Base-by-base conservation (phyloP, 2,113 vertebrate genomes). In the Pardalotus punctatus region DNA sequence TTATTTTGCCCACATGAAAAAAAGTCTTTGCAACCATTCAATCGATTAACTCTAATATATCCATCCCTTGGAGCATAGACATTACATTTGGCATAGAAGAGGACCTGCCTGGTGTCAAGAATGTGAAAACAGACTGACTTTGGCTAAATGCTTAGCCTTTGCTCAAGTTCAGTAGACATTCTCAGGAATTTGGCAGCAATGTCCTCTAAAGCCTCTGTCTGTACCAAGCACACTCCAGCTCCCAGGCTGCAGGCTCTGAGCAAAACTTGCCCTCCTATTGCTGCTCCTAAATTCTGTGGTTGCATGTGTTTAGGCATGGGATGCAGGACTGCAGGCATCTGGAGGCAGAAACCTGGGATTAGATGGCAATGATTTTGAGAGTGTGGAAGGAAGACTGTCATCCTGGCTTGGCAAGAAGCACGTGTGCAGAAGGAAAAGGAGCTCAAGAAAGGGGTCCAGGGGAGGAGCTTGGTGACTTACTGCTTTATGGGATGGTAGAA, bases 131-230 rank as follows among this genome's bases (percentile, higher is more conserved):
- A 93, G 62, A 50, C 11, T 0, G 3, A 10, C 8, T 66, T 81
- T 58, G 80, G 79, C 67, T 71, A 92, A 83, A 66, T 31, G 29
- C 29, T 92, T 42, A 70, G 72, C 73, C 45, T 90, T 74, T 91
- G 48, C 85, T 87, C n/a, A 91, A 79, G 47, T 66, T 66, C 69
- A 84, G 56, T 50, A 88, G 88, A 78, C 29, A 48, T 78, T 73
- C 82, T 60, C 29, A 86, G 76, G 76, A 92, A 92, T 83, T 51
- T 92, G 83, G 42, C 88, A 93, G 67, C 2, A 12, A 36, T 2
- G 21, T 90, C 51, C 42, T 92, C 71, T 76, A 58, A 69, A 70
- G 23, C 29, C 51, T 90, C 38, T 53, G 50, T 10, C 53, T 90
- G 43, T 42, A 86, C 33, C 47, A 81, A 70, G 57, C 31, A 42